These are phyloP conservation scores for Elmis aenea DNA, from an alignment of 2,888 invertebrate genomes.

Conservation along the genomic window DNA sequence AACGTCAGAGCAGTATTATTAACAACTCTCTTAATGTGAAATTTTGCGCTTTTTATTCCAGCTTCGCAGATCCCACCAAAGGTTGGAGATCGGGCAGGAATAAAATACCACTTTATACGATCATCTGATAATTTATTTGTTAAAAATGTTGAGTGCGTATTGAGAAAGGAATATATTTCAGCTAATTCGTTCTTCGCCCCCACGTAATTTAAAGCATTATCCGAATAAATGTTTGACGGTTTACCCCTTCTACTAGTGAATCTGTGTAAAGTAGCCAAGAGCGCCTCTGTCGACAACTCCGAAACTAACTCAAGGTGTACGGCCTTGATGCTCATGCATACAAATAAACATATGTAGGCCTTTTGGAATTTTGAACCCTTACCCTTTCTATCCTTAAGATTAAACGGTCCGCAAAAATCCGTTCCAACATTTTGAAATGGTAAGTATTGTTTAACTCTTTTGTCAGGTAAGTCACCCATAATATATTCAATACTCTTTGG, in stretches of 20 bases:
- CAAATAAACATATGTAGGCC: conserved; percentile 24
- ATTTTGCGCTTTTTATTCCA: conserved; percentile 9
- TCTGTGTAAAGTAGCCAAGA: conserved; percentile 3
- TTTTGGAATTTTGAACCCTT: conserved; percentile 19
- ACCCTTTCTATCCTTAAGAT: conserved; percentile 6
- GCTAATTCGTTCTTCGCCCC: conserved; percentile 8
- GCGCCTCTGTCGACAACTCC: conserved; percentile 3
- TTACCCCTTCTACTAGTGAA: conserved; percentile 5
- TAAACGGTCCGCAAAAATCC: conserved; percentile 6
- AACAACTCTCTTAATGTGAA: conserved; percentile 10
- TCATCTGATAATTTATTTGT: conserved; percentile 2
- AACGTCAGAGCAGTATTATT: conserved; percentile 8
- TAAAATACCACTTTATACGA: conserved; percentile 15
- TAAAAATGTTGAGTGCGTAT: background rate
- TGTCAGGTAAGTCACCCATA: conserved; percentile 2
- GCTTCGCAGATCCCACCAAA: conserved; percentile 20
- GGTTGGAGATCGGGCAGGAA: conserved; percentile 22
- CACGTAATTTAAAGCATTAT: conserved; percentile 7
- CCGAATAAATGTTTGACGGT: conserved; percentile 4
- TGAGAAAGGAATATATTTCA: conserved; percentile 2
- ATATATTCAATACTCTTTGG: background rate
- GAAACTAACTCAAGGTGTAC: conserved; percentile 24
- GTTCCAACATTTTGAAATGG: conserved; percentile 5
- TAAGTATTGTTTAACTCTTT: conserved; percentile 2
- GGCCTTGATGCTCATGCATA: conserved; percentile 27